Evolutionary conservation across 2,888 invertebrate genomes (phyloP), one percentile per base, ranked within the genome.

Genomic region (Lithophane leautieri): DNA sequence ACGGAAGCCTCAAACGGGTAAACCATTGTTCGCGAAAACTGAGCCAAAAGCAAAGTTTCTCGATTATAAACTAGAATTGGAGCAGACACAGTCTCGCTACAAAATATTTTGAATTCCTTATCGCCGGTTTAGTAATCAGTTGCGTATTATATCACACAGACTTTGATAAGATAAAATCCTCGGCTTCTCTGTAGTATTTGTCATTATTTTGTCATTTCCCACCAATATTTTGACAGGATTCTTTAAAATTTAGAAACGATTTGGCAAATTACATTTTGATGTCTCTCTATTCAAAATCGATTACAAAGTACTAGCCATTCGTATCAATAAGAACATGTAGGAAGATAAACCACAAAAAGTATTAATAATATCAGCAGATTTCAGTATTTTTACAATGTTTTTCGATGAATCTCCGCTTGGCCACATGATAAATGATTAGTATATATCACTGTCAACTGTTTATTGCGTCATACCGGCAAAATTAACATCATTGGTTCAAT

Each of bases 391-490:
- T 74, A 61, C n/a, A 67, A 60, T 40, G 44, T 66, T 73, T 75
- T 78, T 56, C 60, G 69, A 70, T 81, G 63, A 75, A 47, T 34
- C 61, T 73, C 68, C 62, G 52, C 56, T 66, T 42, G 67, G 44
- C 28, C 34, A 47, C 42, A 72, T 85, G 84, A 87, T 83, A 78
- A 85, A 86, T 83, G 79, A 69, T 79, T 72, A 62, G 40, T 56
- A 86, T 86, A 67, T 70, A 83, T 86, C 84, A 81, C 76, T 85
- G 87, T 81, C 79, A 73, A 56, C 68, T 60, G 42, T 60, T 44
- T 50, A 22, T 83, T 82, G 73, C 81, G 82, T 86, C 87, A 86
- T 71, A 28, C 68, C 61, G 63, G 66, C 78, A 78, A 73, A 84
- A 82, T 63, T 61, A 79, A 72, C 72, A 82, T 74, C 71, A 74